Conservation (phyloP, 2,113 vertebrate species). For the Dinomys branickii region DNA sequence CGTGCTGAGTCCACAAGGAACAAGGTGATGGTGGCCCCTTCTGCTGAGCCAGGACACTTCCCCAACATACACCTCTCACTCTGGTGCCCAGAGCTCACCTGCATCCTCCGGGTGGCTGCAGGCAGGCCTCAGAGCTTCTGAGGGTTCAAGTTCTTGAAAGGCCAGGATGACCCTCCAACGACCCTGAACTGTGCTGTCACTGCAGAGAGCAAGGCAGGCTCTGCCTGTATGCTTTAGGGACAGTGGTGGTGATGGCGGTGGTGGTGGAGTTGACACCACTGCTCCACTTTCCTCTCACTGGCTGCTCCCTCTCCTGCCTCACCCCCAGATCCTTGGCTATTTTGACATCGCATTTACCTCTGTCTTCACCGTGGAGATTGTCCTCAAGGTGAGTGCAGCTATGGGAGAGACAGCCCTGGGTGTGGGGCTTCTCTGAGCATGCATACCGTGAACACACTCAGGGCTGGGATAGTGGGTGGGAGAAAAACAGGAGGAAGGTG, state of each 20-base stretch:
- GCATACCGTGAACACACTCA: rapidly evolving
- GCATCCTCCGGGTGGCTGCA: rapidly evolving
- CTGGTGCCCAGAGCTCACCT: background rate
- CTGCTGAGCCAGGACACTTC: background rate
- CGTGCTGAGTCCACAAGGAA: constrained; percentile 94
- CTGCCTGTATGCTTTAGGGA: background rate
- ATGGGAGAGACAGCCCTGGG: rapidly evolving
- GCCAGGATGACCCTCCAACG: rapidly evolving
- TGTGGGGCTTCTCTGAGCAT: rapidly evolving
- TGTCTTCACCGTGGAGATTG: constrained; percentile 98
- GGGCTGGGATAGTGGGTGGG: background rate
- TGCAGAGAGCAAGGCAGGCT: background rate
- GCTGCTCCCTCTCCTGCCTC: background rate
- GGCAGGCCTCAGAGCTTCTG: background rate
- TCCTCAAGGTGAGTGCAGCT: constrained; percentile 93
- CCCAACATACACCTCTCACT: rapidly evolving
- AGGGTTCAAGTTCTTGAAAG: background rate
- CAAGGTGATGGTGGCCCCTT: constrained; percentile 84
- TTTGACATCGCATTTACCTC: constrained; percentile 97
- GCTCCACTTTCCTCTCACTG: background rate
- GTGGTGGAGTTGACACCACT: background rate
- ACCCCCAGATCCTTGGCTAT: constrained; percentile 91
- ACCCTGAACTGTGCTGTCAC: background rate
- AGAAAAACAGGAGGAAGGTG: rapidly evolving
- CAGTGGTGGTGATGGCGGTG: rapidly evolving